These are phyloP conservation scores for Cyprinella venusta DNA, from an alignment of 2,797 vertebrate species.

Conservation along the genomic window DNA sequence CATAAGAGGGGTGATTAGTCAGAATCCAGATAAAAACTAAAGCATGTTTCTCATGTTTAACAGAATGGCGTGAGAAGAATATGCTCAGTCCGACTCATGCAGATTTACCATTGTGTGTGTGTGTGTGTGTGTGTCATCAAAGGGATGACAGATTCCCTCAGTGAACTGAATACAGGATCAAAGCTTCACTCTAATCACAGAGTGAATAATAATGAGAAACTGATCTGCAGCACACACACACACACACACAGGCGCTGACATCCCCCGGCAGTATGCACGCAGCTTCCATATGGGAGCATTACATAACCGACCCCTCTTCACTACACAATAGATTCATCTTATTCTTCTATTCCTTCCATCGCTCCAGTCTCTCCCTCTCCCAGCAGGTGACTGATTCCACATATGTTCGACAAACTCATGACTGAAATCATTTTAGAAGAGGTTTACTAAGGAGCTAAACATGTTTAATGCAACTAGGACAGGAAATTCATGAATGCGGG, in stretches of 20 bases:
- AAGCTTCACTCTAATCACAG: slow-evolving; percentile 45
- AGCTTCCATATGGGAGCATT: slow-evolving; percentile 52
- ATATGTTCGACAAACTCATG: slow-evolving; percentile 4
- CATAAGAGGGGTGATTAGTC: not conserved
- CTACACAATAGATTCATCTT: slow-evolving; percentile 24
- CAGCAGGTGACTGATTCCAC: slow-evolving; percentile 14
- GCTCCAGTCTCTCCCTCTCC: slow-evolving; percentile 1
- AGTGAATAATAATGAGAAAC: slow-evolving; percentile 50
- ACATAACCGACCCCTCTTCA: slow-evolving; percentile 54
- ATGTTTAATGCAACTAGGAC: slow-evolving; percentile 26
- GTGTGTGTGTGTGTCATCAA: slow-evolving; percentile 23
- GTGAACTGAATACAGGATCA: slow-evolving; percentile 44
- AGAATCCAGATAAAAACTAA: slow-evolving; percentile 1
- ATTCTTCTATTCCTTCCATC: slow-evolving; percentile 13
- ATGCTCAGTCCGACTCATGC: slow-evolving; percentile 21
- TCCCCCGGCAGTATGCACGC: slow-evolving; percentile 31
- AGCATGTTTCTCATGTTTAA: slow-evolving; percentile 32
- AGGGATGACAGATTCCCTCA: slow-evolving; percentile 41
- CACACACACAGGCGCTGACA: slow-evolving; percentile 1
- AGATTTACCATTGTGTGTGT: slow-evolving; percentile 1
- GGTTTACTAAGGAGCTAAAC: slow-evolving; percentile 15
- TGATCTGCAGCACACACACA: slow-evolving; percentile 7
- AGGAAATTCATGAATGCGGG: slow-evolving; percentile 20
- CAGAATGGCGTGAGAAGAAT: not conserved
- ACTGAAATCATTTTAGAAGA: slow-evolving; percentile 22